Evolutionary conservation across 1,140 invertebrate species (phyloP), one percentile per base, ranked within the genome.

Genomic region (Drosophila asahinai): DNA sequence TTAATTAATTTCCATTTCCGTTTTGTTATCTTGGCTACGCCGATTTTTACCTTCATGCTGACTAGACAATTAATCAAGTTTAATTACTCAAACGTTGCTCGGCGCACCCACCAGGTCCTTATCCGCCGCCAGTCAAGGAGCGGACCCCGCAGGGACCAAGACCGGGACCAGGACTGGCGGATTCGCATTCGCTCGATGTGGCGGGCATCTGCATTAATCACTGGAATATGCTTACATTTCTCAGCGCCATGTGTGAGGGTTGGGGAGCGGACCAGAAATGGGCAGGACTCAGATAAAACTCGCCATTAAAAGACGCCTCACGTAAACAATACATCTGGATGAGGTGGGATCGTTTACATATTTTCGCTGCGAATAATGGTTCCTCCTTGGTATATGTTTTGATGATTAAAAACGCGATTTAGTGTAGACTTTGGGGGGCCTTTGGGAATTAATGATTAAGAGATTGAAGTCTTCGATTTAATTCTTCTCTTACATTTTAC

Each of bases 1-100:
- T 89, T 89, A 89, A 89, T 89, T 89, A 89, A 89, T 89, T 89
- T 89, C 86, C 84, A 86, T 89, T 89, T 89, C 81, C 84, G 81
- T 80, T 90, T 89, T 73, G 86, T 89, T 90, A 89, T 89, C 84
- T 67, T 81, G 71, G 74, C 70, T 73, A 66, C 81, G 84, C 84
- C 84, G 78, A 87, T 87, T 87, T 87, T 90, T 89, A 89, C 84
- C 86, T 89, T 90, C 77, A 75, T 86, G 86, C 84, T 80, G 86
- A 79, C 81, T 89, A 78, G 62, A 81, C 86, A 90, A 89, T 89
- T 89, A 89, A 89, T 89, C 84, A 89, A 89, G 86, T 89, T 90
- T 89, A 89, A 89, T 89, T 89, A 89, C 86, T 68, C 58, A 64
- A 70, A 65, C 57, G 62, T 66, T 67, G 38, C 36, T 55, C 25